These are phyloP conservation scores for Parotia lawesii DNA, from an alignment of 2,113 vertebrate species.

Conservation along the genomic window DNA sequence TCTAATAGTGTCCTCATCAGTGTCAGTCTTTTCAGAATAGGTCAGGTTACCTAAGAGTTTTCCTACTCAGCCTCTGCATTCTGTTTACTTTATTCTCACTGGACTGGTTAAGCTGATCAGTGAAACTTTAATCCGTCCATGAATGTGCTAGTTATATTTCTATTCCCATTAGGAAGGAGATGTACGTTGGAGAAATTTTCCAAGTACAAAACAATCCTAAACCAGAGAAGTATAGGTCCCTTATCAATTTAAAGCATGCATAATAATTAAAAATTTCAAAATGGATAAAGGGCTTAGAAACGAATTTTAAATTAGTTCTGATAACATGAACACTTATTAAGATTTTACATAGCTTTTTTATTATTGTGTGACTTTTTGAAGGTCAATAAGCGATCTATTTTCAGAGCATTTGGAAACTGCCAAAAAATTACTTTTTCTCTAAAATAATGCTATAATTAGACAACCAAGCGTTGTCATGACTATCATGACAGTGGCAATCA, in stretches of 20 bases:
- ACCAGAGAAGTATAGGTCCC: neutral
- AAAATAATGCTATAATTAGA: neutral
- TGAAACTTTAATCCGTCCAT: neutral
- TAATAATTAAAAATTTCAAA: conserved; percentile 9
- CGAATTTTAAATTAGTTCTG: neutral
- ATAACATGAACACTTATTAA: neutral
- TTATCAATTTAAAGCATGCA: neutral
- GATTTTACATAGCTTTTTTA: neutral
- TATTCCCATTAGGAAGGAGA: neutral
- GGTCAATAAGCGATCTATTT: neutral
- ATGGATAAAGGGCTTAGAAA: neutral
- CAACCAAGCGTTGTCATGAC: neutral
- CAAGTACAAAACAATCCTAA: neutral
- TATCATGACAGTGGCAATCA: neutral
- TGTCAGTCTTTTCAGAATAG: neutral
- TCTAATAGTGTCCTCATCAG: neutral
- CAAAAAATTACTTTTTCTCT: neutral
- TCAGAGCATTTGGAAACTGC: neutral
- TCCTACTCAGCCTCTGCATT: neutral
- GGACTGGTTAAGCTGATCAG: neutral
- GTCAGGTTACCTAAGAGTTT: neutral
- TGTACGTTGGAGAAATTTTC: neutral
- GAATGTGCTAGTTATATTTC: neutral
- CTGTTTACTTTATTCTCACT: neutral
- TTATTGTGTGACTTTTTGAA: neutral